Base-by-base conservation (phyloP, 2,113 vertebrate genomes). In the Lampris megalopsis region DNA sequence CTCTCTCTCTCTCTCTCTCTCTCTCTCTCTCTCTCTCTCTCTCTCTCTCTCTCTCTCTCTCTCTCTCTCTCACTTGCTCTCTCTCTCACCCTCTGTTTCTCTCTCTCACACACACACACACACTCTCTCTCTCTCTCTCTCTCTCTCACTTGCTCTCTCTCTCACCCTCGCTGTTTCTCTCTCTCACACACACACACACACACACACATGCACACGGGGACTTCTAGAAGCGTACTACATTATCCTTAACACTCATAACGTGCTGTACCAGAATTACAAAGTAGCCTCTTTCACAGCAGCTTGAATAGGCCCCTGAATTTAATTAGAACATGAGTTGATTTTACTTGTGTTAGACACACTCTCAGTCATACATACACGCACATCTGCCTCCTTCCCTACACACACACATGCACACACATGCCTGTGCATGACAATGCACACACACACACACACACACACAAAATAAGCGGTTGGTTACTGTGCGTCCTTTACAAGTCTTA, bases 291-390 rank as follows among this genome's bases (percentile, higher is more conserved):
- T 91, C 73, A 82, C 73, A 86, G 77, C 69, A 53, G 49, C 72
- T 73, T 84, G 82, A 92, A 89, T 77, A 65, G 79, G 80, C 41
- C 72, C 10, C 72, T 62, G 75, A 79, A 89, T 92, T 91, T 91
- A 92, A 93, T 91, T 92, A 91, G 81, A 84, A 84, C 80, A 86
- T n/a, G 82, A 82, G 88, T 77, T 91, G 87, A 90, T 90, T 90
- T 88, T 82, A 86, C 85, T 86, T 73, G 77, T 85, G 86, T 82
- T 78, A 80, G 75, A 85, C 68, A 79, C 82, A 80, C 43, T 82
- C 68, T 53, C 49, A 53, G 10, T 2, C 41, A 40, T 8, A 70
- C 68, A 38, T 35, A 60, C 63, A 49, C 63, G 50, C 63, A 65
- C 63, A 66, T 48, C 50, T 47, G 10, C 60, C 67, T 73, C 78